A percentile compares a stretch with the other conserved stretches of the same genome.
Evolutionary conservation across 92 coral and sea anemone species (phyloP).

Genomic region (Epizoanthus ramosus): DNA sequence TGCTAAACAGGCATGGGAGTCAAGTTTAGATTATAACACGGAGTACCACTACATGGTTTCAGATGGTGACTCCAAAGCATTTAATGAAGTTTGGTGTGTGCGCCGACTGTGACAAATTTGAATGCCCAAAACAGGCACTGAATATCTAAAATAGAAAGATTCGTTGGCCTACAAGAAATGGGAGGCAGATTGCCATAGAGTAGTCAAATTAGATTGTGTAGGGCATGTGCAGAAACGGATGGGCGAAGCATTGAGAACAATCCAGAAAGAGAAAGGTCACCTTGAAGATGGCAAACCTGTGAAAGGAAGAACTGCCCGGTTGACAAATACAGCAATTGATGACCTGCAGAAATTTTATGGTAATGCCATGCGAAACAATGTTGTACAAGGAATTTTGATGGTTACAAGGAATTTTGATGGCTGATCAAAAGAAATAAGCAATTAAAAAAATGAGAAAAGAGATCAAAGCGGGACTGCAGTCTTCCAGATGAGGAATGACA

Average conservation of each 20-base stretch:
- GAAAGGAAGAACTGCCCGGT: background rate
- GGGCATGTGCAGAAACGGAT: slow-evolving; percentile 15
- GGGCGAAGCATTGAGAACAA: slow-evolving; percentile 17
- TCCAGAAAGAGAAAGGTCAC: slow-evolving; percentile 17
- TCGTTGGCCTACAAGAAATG: slow-evolving; percentile 23
- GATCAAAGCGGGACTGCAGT: slow-evolving; percentile 54
- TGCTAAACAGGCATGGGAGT: slow-evolving; percentile 38
- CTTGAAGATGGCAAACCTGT: slow-evolving; percentile 20
- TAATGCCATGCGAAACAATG: slow-evolving; percentile 16
- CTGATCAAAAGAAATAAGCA: background rate
- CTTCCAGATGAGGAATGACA: slow-evolving; percentile 47
- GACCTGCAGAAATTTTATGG: background rate
- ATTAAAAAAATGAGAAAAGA: background rate
- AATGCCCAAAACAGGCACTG: slow-evolving; percentile 42
- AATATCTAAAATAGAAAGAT: slow-evolving; percentile 32
- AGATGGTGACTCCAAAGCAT: slow-evolving; percentile 54
- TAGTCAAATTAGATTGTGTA: slow-evolving; percentile 26
- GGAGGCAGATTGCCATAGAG: background rate
- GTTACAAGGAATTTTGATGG: too few species aligned
- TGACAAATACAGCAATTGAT: background rate
- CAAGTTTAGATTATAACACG: slow-evolving; percentile 18
- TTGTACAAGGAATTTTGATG: slow-evolving; percentile 5
- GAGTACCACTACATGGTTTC: slow-evolving; percentile 51
- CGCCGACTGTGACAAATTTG: slow-evolving; percentile 18
- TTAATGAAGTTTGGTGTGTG: slow-evolving; percentile 35